Evolutionary conservation across 2,113 vertebrate species (phyloP).

Genomic region (Corydoras sp.): DNA sequence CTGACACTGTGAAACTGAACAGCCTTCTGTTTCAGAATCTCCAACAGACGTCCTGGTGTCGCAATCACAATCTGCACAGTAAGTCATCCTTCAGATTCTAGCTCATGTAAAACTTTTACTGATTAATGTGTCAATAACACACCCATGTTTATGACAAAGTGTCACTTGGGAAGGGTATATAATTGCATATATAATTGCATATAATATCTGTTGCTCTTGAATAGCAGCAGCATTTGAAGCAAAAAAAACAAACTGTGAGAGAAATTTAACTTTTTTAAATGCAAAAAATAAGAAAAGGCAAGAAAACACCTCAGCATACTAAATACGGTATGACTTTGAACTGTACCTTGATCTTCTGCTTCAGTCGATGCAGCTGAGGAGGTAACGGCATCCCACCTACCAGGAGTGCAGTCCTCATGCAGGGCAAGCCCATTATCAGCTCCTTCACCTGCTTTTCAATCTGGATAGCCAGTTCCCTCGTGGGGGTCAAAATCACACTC

Average conservation of each 20-base stretch:
- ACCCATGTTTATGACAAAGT: no score
- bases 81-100: no score
- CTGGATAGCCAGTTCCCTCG: constrained; percentile 90
- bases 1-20: constrained; percentile 70
- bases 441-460: constrained; percentile 89
- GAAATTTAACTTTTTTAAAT: no score
- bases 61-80: constrained; percentile 80
- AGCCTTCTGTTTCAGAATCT: constrained; percentile 83
- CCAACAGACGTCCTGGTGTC: constrained; percentile 88
- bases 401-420: constrained; percentile 86
- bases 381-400: constrained; percentile 90
- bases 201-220: no score
- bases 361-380: constrained; percentile 85
- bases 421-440: constrained; percentile 77
- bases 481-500: constrained; percentile 85
- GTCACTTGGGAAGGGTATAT: no score
- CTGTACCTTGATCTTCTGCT: constrained; percentile 81
- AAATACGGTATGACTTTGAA: background rate
- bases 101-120: no score
- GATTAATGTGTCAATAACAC: no score
- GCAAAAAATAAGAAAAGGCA: no score
- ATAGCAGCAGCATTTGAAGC: no score
- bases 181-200: no score
- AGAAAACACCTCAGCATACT: no score
- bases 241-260: no score